A percentile compares a stretch with the other conserved stretches of the same genome.
These are phyloP conservation scores for Melanophora roralis DNA, from an alignment of 2,888 invertebrate species.

Conservation along the genomic window DNA sequence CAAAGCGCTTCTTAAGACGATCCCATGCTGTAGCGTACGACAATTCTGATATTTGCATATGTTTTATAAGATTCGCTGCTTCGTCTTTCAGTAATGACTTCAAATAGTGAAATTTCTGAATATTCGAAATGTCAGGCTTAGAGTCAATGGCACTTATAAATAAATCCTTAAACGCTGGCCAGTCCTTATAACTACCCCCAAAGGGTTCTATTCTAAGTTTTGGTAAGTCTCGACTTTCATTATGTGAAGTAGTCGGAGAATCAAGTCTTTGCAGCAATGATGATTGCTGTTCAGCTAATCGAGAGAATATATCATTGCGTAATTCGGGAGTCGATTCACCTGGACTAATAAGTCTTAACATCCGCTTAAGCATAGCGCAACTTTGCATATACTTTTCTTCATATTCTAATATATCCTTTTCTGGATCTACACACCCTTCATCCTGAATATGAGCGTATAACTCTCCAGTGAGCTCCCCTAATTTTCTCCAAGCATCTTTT, in stretches of 20 bases:
- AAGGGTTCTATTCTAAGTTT: slow-evolving; percentile 37
- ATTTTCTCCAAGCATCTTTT: background rate
- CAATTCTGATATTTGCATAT: slow-evolving; percentile 43
- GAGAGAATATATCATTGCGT: background rate
- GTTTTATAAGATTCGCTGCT: slow-evolving; percentile 40
- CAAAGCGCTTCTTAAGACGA: slow-evolving; percentile 43
- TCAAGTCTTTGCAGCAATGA: background rate
- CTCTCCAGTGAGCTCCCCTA: background rate
- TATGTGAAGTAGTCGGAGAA: background rate
- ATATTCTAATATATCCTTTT: background rate
- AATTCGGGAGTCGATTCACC: background rate
- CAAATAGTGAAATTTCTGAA: slow-evolving; percentile 48
- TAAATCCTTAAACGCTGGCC: slow-evolving; percentile 48
- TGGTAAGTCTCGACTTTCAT: slow-evolving; percentile 15
- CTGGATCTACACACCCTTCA: slow-evolving; percentile 8
- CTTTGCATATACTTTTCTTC: background rate
- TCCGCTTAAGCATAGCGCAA: background rate
- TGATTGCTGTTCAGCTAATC: slow-evolving; percentile 3
- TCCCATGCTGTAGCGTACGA: slow-evolving; percentile 55
- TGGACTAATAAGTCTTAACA: background rate
- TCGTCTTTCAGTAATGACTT: slow-evolving; percentile 45
- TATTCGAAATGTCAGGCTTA: slow-evolving; percentile 28
- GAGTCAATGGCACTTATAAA: slow-evolving; percentile 41
- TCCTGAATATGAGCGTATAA: background rate
- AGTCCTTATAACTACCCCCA: slow-evolving; percentile 48